Base-by-base conservation (phyloP, 2,113 vertebrate genomes). In the Syngnathoides biaculeatus region DNA sequence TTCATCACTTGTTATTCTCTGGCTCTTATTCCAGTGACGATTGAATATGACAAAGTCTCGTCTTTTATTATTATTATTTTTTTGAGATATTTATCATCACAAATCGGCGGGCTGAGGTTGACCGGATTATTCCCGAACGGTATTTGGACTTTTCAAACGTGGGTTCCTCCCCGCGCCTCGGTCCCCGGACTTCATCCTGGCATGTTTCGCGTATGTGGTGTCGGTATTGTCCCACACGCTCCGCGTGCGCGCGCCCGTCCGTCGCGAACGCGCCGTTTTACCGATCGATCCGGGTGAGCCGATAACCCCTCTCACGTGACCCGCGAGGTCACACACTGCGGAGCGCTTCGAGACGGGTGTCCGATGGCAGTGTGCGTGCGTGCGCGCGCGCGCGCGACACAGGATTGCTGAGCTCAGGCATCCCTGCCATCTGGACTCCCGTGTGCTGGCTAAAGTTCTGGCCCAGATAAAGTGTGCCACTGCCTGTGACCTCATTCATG, bases 381-480 rank as follows among this genome's bases (percentile, higher is more conserved):
- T 50, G 65, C 11, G 67, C 65, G 68, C 58, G 67, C 63, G 73
- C 30, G 60, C n/a, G 60, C 39, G n/a, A 5, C 75, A 43, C 53
- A 73, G 75, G 72, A 67, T 69, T 76, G 62, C 73, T 83, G 71
- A 82, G 76, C 79, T 52, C 68, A 84, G 81, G 82, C 84, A 87
- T 85, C 84, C 81, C 81, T 77, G 61, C 81, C 89, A 88, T 84
- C 84, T 85, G 89, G 83, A 74, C 80, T 75, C 60, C 42, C n/a
- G 72, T 83, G 75, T 80, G 79, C 72, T 84, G 86, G 86, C 81
- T 83, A 68, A 89, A 89, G 85, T 82, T 82, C 69, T 89, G 86
- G 72, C 87, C 87, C 71, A 87, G 82, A 89, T 88, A 82, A 81
- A 84, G 74, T 81, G 73, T 79, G 75, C 81, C 82, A 82, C 84